A percentile compares a stretch with the other conserved stretches of the same genome.
phyloP scores from a whole-genome alignment of 2,888 invertebrate genomes.

The Lepetodrilus schrolli region DNA sequence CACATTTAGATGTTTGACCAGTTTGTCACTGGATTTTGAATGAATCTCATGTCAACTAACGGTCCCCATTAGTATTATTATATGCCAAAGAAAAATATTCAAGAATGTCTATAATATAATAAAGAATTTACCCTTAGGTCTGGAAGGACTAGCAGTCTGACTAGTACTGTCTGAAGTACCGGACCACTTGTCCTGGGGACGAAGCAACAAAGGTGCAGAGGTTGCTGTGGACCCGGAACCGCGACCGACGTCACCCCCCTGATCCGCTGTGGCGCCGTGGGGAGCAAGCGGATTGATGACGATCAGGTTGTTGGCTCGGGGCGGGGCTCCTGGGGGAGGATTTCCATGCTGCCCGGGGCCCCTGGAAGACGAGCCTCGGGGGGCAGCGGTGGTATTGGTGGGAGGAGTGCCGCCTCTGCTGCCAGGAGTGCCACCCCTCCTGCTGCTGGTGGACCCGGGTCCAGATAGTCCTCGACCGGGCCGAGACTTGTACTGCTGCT shows the following conservation, averaged over 20 bases:
- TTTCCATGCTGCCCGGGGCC: not conserved
- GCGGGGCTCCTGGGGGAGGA: not conserved
- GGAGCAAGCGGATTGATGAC: conserved; percentile 47
- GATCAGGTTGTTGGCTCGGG: conserved; percentile 48
- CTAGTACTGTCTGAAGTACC: conserved; percentile 47
- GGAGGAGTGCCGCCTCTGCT: not conserved
- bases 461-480: not conserved
- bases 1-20: too few species aligned
- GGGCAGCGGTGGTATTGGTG: not conserved
- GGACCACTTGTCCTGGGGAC: conserved; percentile 67
- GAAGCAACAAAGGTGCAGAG: conserved; percentile 46
- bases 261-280: conserved; percentile 28
- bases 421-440: not conserved
- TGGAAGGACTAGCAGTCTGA: conserved; percentile 40
- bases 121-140: conserved; percentile 56
- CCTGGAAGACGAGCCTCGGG: not conserved
- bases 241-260: not conserved
- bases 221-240: not conserved
- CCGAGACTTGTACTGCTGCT: not conserved
- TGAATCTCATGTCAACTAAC: too few species aligned
- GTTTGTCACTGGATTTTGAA: too few species aligned
- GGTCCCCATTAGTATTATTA: too few species aligned
- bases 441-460: too few species aligned
- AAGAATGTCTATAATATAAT: too few species aligned
- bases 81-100: too few species aligned